Evolutionary conservation across 2,888 invertebrate species (phyloP).

Genomic region (Cetonia aurata): DNA sequence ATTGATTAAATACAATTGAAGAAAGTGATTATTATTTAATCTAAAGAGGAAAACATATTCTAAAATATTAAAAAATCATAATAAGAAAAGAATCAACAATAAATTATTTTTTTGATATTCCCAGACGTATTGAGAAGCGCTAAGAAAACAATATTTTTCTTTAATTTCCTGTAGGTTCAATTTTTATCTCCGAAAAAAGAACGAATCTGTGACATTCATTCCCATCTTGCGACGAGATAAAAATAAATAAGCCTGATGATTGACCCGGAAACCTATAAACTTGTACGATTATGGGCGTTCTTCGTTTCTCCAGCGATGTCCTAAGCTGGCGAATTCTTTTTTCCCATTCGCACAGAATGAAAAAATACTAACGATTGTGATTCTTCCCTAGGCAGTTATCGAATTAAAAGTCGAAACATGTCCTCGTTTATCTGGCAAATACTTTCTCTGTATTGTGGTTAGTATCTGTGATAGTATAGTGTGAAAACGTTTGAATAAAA

Average conservation of each 20-base stretch:
- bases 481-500: too few relatives aligned
- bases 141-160: neutral
- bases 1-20: too few relatives aligned
- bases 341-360: neutral
- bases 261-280: slow-evolving; percentile 35
- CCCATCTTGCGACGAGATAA: slow-evolving; percentile 28
- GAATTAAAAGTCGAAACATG: slow-evolving; percentile 40
- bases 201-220: slow-evolving; percentile 18
- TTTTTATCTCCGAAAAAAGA: neutral
- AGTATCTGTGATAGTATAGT: neutral
- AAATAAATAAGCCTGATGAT: slow-evolving; percentile 34
- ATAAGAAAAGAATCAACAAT: too few relatives aligned
- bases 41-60: too few relatives aligned
- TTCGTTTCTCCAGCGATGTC: neutral
- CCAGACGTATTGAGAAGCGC: too few relatives aligned
- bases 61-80: too few relatives aligned
- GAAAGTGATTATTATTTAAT: too few relatives aligned
- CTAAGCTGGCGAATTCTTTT: neutral
- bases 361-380: slow-evolving; percentile 35
- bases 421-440: slow-evolving; percentile 27
- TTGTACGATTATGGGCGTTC: slow-evolving; percentile 31
- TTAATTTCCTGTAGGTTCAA: neutral
- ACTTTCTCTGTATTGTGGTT: slow-evolving; percentile 14
- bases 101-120: too few relatives aligned
- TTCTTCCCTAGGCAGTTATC: slow-evolving; percentile 36